These are phyloP conservation scores for Fistularia commersonii DNA, from an alignment of 2,797 vertebrate species.

Conservation along the genomic window DNA sequence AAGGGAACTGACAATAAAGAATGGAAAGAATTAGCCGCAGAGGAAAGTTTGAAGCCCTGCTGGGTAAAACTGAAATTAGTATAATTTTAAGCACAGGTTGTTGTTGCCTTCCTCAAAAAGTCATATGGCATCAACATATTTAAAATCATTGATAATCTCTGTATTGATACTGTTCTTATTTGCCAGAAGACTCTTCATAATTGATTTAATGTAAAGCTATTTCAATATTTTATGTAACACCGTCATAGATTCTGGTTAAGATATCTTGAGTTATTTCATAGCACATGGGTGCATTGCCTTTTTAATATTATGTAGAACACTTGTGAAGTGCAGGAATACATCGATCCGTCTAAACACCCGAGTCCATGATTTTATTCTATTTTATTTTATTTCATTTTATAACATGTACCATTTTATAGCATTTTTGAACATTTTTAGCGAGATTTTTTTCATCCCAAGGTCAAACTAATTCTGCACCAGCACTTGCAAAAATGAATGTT, in stretches of 20 bases:
- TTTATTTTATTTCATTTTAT: not conserved
- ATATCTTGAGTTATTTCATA: constrained; percentile 26
- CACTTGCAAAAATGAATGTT: not conserved
- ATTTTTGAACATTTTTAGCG: too few relatives aligned
- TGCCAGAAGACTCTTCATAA: not conserved
- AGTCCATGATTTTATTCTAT: not conserved
- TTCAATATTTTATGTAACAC: too few relatives aligned
- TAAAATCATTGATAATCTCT: constrained; percentile 30
- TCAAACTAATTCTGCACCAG: not conserved
- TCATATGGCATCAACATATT: constrained; percentile 22
- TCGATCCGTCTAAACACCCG: constrained; percentile 29
- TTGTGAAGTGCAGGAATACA: constrained; percentile 21
- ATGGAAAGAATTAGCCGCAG: constrained; percentile 42
- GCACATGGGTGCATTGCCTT: constrained; percentile 37
- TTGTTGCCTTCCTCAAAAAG: constrained; percentile 31
- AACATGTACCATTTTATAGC: too few relatives aligned
- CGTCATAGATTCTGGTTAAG: constrained; percentile 7
- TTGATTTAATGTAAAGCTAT: too few relatives aligned
- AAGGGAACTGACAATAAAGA: constrained; percentile 53
- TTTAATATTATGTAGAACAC: constrained; percentile 13
- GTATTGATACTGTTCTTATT: constrained; percentile 11
- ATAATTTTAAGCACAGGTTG: constrained; percentile 24
- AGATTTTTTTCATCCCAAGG: constrained; percentile 7
- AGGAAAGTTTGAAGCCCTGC: constrained; percentile 49
- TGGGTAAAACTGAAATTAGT: constrained; percentile 38